Base-by-base conservation (phyloP, 2,797 vertebrate genomes). In the Pachyuromys duprasi region DNA sequence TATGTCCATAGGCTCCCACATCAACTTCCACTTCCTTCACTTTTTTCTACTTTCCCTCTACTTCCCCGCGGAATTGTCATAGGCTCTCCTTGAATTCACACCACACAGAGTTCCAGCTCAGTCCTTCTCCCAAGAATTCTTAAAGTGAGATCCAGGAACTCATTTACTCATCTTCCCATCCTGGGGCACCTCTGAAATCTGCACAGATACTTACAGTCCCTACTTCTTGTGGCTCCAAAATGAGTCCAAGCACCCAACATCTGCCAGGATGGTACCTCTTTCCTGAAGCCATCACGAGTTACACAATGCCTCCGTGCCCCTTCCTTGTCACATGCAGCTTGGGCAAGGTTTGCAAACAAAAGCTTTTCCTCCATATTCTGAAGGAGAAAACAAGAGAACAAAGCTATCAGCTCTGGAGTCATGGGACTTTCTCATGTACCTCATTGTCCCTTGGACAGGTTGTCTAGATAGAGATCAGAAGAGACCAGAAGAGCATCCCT, bases 221-320 rank as follows among this genome's bases (percentile, higher is more conserved):
- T 28, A 2, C 5, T 9, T 65, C 36, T 8, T 1, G 26, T 26
- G 57, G 12, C 15, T 55, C 42, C 20, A 0, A 42, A 28, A 42
- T 9, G 26, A 12, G 26, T 7, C 53, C 18, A 20, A 36, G 63
- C 5, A 31, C 57, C 57, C 0, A 2, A 20, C 45, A 8, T 14
- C 4, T 8, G 3, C 1, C 5, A 1, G 18, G 55, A n/a, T 2
- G 2, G 5, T n/a, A 18, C 24, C 57, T 24, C 60, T 53, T 14
- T 49, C n/a, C 42, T 4, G n/a, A 8, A 53, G 17, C 31, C 33
- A 49, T 26, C 49, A 8, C 49, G 2, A 31, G 13, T 42, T 15
- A 45, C n/a, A 1, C 26, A 4, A 2, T 9, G 15, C 4, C 28
- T 82, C 31, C 26, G 20, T n/a, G 36, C 31, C 39, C 67, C 45